These are phyloP conservation scores for Tetraneura akinire DNA, from an alignment of 1,140 invertebrate species.

Conservation along the genomic window DNA sequence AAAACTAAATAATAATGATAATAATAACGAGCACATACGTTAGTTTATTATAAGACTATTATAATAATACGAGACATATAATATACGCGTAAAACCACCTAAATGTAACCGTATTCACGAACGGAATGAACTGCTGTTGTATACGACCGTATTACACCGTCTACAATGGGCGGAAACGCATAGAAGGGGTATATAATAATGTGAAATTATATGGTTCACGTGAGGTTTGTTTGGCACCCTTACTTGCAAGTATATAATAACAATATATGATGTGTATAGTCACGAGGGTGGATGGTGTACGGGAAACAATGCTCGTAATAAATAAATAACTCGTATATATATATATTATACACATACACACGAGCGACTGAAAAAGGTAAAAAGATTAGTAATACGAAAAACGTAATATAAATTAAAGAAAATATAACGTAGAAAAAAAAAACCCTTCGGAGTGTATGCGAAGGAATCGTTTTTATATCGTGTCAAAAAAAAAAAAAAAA, in stretches of 20 bases:
- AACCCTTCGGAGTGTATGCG: no score
- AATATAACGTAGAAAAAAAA: no score
- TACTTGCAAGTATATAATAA: no score
- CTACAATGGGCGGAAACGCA: neutral
- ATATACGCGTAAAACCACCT: constrained; percentile 19
- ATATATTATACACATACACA: no score
- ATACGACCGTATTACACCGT: neutral
- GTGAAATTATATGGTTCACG: constrained; percentile 18
- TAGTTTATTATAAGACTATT: no score
- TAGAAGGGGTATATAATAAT: constrained; percentile 14
- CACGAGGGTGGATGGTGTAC: neutral
- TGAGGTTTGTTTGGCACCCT: constrained; percentile 10
- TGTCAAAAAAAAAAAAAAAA: no score
- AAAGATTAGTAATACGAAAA: neutral
- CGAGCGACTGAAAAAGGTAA: no score
- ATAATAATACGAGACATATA: no score
- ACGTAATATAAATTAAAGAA: constrained; percentile 8
- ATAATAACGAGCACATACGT: neutral
- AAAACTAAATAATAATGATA: neutral
- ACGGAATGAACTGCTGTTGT: neutral
- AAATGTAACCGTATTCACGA: neutral
- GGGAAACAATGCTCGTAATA: neutral
- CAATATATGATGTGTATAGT: no score
- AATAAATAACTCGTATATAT: neutral
- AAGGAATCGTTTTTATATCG: no score